Evolutionary conservation across 1,140 invertebrate genomes (phyloP).

Genomic region (Drosophila burlai): DNA sequence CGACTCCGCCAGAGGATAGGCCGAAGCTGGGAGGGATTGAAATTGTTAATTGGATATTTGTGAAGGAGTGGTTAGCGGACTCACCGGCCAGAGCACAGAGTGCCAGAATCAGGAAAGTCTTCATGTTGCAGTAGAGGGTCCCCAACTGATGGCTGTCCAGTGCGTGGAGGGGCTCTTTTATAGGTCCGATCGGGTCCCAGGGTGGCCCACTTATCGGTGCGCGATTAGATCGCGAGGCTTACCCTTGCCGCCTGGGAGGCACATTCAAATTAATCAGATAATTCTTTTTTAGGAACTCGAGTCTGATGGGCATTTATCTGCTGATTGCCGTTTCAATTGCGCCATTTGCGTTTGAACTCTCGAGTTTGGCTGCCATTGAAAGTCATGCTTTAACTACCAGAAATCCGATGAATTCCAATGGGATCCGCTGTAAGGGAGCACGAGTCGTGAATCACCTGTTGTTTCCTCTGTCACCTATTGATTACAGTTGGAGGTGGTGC

Average conservation of each 20-base stretch:
- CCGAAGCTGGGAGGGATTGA: conserved; percentile 40
- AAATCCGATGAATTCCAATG: background rate
- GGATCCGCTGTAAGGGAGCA: background rate
- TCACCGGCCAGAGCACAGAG: conserved; percentile 59
- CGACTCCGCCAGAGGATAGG: conserved; percentile 53
- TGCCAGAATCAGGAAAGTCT: conserved; percentile 31
- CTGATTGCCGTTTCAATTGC: conserved; percentile 43
- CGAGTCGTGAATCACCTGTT: conserved; percentile 2
- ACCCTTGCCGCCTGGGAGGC: conserved; percentile 7
- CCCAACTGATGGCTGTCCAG: conserved; percentile 24
- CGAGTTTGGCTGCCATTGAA: conserved; percentile 4
- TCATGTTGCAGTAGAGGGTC: conserved; percentile 15
- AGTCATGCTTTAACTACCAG: background rate
- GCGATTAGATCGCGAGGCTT: conserved; percentile 24
- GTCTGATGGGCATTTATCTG: conserved; percentile 24
- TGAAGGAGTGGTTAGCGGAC: background rate
- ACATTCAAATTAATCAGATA: conserved; percentile 39
- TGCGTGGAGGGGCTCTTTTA: conserved; percentile 14
- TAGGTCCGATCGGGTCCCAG: conserved; percentile 8
- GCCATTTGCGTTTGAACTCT: conserved; percentile 9
- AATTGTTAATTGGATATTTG: no score
- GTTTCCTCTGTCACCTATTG: conserved; percentile 13
- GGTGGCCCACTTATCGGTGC: conserved; percentile 23
- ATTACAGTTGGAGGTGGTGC: conserved; percentile 15
- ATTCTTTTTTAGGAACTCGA: conserved; percentile 24